A percentile compares a stretch with the other conserved stretches of the same genome.
Evolutionary conservation across 2,113 vertebrate species (phyloP).

Genomic region (Vulpes vulpes): DNA sequence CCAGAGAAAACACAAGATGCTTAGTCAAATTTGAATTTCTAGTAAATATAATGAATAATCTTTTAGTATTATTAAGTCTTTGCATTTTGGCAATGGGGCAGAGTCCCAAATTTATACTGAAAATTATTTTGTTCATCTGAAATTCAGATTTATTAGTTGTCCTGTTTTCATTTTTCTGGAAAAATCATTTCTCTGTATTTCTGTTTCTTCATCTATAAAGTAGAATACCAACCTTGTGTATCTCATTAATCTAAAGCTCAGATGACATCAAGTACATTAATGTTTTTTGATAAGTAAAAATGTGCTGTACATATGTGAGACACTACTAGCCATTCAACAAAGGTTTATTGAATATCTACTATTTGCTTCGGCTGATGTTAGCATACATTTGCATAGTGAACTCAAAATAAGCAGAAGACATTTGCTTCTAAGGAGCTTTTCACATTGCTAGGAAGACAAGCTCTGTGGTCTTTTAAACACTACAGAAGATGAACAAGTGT

Average conservation of each 20-base stretch:
- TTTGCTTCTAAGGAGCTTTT: not conserved
- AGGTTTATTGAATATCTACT: not conserved
- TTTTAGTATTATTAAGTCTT: not conserved
- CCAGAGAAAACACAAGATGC: not conserved
- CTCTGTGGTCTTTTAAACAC: not conserved
- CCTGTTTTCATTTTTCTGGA: not conserved
- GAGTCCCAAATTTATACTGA: not conserved
- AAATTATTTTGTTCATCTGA: not conserved
- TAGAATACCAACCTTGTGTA: not conserved
- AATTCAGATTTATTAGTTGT: not conserved
- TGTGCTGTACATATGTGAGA: not conserved
- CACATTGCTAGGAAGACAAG: not conserved
- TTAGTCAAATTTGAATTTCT: not conserved
- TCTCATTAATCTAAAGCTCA: not conserved
- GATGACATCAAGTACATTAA: not conserved
- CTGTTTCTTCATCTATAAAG: not conserved
- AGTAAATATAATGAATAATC: not conserved
- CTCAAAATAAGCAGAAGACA: conserved; percentile 5
- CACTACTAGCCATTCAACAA: not conserved
- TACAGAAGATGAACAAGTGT: not conserved
- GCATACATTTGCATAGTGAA: not conserved
- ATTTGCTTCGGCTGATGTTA: not conserved
- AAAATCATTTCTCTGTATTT: not conserved
- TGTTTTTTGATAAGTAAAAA: conserved; percentile 1
- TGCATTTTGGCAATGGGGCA: not conserved